phyloP scores from a whole-genome alignment of 1,140 invertebrate genomes.

The Solenopsis invicta region DNA sequence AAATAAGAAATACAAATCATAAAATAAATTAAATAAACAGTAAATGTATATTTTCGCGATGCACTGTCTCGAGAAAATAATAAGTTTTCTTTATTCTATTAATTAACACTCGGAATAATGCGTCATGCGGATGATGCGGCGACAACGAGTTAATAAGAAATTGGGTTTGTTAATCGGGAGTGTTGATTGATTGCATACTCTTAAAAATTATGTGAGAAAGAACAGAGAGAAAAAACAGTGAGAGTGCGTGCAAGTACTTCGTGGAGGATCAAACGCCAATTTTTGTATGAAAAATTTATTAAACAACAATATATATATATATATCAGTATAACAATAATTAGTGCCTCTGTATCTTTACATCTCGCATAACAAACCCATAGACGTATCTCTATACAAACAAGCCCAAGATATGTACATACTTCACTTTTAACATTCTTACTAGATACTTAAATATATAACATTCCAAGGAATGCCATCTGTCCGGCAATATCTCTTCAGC shows the following conservation, averaged over 20 bases:
- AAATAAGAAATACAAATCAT: slow-evolving; percentile 2
- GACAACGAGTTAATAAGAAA: slow-evolving; percentile 69
- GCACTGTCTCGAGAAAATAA: slow-evolving; percentile 56
- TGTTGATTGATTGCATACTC: slow-evolving; percentile 49
- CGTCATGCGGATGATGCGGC: slow-evolving; percentile 44
- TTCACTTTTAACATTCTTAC: slow-evolving; percentile 81
- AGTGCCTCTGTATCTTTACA: slow-evolving; percentile 67
- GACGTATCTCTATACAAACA: slow-evolving; percentile 79
- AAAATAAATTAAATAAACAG: slow-evolving; percentile 27
- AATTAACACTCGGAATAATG: slow-evolving; percentile 42
- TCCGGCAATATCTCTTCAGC: slow-evolving; percentile 79
- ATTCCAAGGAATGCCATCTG: slow-evolving; percentile 81
- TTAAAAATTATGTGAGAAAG: slow-evolving; percentile 61
- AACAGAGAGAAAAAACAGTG: slow-evolving; percentile 56
- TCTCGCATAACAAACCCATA: slow-evolving; percentile 85
- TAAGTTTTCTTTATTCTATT: slow-evolving; percentile 31
- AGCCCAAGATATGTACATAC: slow-evolving; percentile 79
- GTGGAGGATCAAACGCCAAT: slow-evolving; percentile 83
- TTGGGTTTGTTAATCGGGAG: slow-evolving; percentile 85
- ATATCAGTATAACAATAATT: slow-evolving; percentile 81
- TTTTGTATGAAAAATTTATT: slow-evolving; percentile 86
- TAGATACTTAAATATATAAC: slow-evolving; percentile 81
- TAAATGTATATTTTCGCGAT: slow-evolving; percentile 17
- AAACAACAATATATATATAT: slow-evolving; percentile 80
- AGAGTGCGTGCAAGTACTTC: slow-evolving; percentile 72